A percentile compares a stretch with the other conserved stretches of the same genome.
Evolutionary conservation across 2,888 invertebrate species (phyloP).

Genomic region (Microctonus aethiopoides): DNA sequence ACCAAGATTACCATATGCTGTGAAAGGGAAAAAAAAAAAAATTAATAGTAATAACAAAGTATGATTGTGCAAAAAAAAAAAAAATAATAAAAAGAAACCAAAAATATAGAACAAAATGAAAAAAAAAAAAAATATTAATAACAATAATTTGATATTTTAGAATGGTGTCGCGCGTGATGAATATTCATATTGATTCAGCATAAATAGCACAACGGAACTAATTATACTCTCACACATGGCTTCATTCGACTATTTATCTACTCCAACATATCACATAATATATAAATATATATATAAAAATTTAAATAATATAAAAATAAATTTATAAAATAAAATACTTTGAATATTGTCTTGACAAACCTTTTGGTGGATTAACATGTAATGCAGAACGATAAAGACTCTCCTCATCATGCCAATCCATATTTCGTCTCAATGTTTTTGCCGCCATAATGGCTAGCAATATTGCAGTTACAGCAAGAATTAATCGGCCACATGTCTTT

Average conservation of each 20-base stretch:
- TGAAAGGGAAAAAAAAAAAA: slow-evolving; percentile 54
- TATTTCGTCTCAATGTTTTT: slow-evolving; percentile 84
- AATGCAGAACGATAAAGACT: slow-evolving; percentile 91
- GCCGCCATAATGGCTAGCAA: slow-evolving; percentile 77
- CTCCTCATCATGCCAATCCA: slow-evolving; percentile 94
- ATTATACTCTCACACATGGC: not conserved
- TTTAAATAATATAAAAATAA: not conserved
- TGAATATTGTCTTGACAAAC: slow-evolving; percentile 69
- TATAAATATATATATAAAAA: not conserved
- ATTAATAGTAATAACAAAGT: slow-evolving; percentile 11
- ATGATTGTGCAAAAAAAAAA: slow-evolving; percentile 11
- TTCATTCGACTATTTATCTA: not conserved
- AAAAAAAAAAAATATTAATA: not conserved
- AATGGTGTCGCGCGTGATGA: not conserved
- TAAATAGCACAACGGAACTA: not conserved
- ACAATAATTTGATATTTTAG: not conserved
- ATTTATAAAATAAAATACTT: not conserved
- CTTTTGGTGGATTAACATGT: slow-evolving; percentile 96
- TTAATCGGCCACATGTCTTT: slow-evolving; percentile 58
- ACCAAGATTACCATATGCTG: slow-evolving; percentile 97
- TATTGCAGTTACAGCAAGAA: slow-evolving; percentile 68
- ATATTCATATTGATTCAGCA: slow-evolving; percentile 10
- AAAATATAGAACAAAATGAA: not conserved
- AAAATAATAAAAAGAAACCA: not conserved
- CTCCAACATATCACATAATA: too few species aligned